A percentile compares a stretch with the other conserved stretches of the same genome.
Conservation (phyloP, 2,888 invertebrate species). For the Gryllus longicercus region DNA sequence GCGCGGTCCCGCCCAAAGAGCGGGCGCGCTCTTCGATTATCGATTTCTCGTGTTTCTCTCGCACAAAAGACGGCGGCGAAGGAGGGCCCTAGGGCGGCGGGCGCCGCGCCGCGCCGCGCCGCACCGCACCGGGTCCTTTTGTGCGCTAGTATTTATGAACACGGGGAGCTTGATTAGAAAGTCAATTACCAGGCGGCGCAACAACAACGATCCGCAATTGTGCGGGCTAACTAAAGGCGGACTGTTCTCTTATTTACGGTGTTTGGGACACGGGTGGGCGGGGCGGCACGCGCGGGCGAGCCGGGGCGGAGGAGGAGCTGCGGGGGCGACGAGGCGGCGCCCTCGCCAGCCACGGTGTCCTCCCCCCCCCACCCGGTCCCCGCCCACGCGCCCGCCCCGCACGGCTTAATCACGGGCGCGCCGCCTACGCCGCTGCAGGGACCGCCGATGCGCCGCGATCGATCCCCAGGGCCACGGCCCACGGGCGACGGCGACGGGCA, state of each 20-base stretch:
- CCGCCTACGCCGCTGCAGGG: no score
- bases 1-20: background rate
- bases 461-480: no score
- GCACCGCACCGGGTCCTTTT: background rate
- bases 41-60: conserved; percentile 17
- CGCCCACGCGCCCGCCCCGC: no score
- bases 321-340: no score
- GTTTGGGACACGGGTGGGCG: no score
- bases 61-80: background rate
- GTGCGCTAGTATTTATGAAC: background rate
- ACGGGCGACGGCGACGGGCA: no score
- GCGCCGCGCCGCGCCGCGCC: background rate
- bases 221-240: conserved; percentile 17
- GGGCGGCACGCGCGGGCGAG: no score
- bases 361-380: no score
- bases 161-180: conserved; percentile 1
- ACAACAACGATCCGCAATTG: conserved; percentile 17
- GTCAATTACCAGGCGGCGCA: conserved; percentile 2
- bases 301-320: no score
- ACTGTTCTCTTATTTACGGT: background rate
- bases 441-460: no score
- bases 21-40: background rate
- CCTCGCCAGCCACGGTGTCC: no score
- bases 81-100: background rate
- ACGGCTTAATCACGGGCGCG: no score